A percentile compares a stretch with the other conserved stretches of the same genome.
phyloP scores from a whole-genome alignment of 2,888 invertebrate species.

The Parnassius glacialis region DNA sequence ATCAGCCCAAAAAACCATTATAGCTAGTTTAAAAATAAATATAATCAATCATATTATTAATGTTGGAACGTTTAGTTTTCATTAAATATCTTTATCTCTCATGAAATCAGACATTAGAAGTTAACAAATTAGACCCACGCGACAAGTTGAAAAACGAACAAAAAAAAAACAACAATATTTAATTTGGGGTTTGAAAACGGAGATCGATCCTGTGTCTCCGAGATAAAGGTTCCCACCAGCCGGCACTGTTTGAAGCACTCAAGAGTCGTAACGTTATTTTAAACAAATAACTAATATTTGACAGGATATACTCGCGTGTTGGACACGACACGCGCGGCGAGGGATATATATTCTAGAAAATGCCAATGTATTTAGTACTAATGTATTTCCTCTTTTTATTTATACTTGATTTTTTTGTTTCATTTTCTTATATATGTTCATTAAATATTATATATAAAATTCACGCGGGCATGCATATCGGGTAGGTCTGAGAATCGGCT shows the following conservation, averaged over 20 bases:
- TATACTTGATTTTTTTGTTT: no score
- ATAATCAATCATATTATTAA: neutral
- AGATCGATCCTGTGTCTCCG: slow-evolving; percentile 12
- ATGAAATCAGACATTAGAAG: slow-evolving; percentile 12
- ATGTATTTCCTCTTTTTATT: neutral
- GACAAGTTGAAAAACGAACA: slow-evolving; percentile 8
- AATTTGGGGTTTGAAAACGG: neutral
- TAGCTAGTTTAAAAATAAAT: neutral
- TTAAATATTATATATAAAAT: no score
- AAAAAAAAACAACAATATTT: slow-evolving; percentile 9
- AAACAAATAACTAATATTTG: slow-evolving; percentile 49
- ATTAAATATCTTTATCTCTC: slow-evolving; percentile 5
- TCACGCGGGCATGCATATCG: no score
- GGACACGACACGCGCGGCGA: slow-evolving; percentile 31
- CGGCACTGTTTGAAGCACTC: slow-evolving; percentile 28
- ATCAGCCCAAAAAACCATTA: neutral
- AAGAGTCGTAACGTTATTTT: slow-evolving; percentile 41
- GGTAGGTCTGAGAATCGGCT: no score
- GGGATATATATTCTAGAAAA: neutral
- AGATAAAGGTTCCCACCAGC: slow-evolving; percentile 20
- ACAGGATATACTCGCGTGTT: slow-evolving; percentile 40
- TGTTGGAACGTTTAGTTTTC: neutral
- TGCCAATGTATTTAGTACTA: slow-evolving; percentile 16
- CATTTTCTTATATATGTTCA: no score
- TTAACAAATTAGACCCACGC: slow-evolving; percentile 20